These are phyloP conservation scores for Diadumene lineata DNA, from an alignment of 92 coral and sea anemone genomes.

Conservation along the genomic window DNA sequence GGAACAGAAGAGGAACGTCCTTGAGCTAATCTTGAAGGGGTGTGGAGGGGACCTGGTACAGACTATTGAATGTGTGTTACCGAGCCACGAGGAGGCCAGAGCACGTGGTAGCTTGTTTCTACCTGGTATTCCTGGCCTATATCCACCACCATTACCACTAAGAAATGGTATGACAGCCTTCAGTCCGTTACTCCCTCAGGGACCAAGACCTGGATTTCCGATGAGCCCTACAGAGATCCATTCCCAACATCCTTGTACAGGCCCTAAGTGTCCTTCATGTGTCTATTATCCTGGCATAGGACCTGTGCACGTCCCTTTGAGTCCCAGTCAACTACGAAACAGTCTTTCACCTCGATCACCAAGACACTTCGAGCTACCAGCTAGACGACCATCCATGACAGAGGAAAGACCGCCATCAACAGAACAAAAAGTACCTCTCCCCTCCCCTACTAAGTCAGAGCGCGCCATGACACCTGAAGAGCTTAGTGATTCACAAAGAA, in stretches of 20 bases:
- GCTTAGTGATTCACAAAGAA: conserved; percentile 60
- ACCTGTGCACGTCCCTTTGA: conserved; percentile 47
- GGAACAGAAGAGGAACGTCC: conserved; percentile 86
- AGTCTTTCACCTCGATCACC: conserved; percentile 32
- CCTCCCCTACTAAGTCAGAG: conserved; percentile 44
- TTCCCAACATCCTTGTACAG: conserved; percentile 64
- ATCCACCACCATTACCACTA: conserved; percentile 55
- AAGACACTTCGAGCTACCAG: conserved; percentile 20
- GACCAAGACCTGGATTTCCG: conserved; percentile 68
- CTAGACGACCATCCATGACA: conserved; percentile 27
- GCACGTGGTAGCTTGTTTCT: conserved; percentile 70
- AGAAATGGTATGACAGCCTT: conserved; percentile 76
- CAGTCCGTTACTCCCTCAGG: conserved; percentile 67
- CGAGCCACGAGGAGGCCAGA: conserved; percentile 93
- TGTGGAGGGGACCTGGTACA: conserved; percentile 97
- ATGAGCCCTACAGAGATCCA: conserved; percentile 68
- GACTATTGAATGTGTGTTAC: conserved; percentile 90
- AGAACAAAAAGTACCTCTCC: conserved; percentile 54
- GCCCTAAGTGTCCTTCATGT: conserved; percentile 77
- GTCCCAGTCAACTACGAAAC: conserved; percentile 51
- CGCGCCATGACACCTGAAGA: conserved; percentile 41
- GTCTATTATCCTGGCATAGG: conserved; percentile 78
- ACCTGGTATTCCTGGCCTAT: conserved; percentile 49
- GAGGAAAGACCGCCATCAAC: conserved; percentile 47
- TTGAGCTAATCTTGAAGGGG: conserved; percentile 86